phyloP scores from a whole-genome alignment of 37 sponge, comb jelly and placozoan genomes.

The Beroe forskalii region DNA sequence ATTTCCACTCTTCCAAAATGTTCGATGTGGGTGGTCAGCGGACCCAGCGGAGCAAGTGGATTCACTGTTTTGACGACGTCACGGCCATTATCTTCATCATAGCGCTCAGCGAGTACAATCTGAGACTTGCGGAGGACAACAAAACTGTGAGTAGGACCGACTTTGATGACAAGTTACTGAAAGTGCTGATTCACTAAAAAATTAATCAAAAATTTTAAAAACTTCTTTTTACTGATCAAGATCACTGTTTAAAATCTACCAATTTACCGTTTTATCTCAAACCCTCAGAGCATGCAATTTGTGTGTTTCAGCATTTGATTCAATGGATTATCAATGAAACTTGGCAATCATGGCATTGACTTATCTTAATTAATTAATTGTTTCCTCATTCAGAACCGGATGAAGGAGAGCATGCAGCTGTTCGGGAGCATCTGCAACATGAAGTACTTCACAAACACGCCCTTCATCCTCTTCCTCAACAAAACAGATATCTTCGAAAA shows the following conservation, averaged over 20 bases:
- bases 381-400: slow-evolving; percentile 45
- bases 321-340: too few relatives aligned
- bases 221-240: too few relatives aligned
- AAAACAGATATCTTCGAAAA: slow-evolving; percentile 49
- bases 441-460: slow-evolving; percentile 33
- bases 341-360: too few relatives aligned
- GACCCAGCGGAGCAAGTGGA: slow-evolving; percentile 58
- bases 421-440: slow-evolving; percentile 57
- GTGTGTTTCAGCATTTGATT: too few relatives aligned
- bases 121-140: slow-evolving; percentile 50
- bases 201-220: too few relatives aligned
- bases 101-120: slow-evolving; percentile 60
- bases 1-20: too few relatives aligned
- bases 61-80: slow-evolving; percentile 61
- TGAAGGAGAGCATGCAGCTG: slow-evolving; percentile 45
- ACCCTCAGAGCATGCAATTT: too few relatives aligned
- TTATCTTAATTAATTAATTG: too few relatives aligned
- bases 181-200: too few relatives aligned
- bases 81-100: slow-evolving; percentile 61
- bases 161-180: too few relatives aligned
- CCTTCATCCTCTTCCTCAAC: slow-evolving; percentile 55
- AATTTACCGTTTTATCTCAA: too few relatives aligned
- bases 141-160: slow-evolving; percentile 50
- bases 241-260: too few relatives aligned
- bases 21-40: slow-evolving; percentile 57